Conservation (phyloP, 2,888 invertebrate genomes). For the Masnerella sp. region DNA sequence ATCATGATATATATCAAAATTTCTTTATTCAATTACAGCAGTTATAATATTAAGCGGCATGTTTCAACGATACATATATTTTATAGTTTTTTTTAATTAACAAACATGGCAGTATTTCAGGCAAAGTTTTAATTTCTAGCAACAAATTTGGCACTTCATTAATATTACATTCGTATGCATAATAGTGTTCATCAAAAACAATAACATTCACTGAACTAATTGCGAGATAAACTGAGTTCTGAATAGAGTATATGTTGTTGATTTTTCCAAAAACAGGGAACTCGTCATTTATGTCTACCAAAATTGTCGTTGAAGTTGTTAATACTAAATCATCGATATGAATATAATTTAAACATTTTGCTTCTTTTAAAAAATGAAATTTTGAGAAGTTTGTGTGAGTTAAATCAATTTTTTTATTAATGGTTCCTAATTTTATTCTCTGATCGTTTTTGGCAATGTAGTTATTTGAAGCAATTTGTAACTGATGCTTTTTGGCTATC, state of each 20-base stretch:
- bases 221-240: slow-evolving; percentile 8
- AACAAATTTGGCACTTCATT: slow-evolving; percentile 3
- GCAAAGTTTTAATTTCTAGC: slow-evolving; percentile 13
- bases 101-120: slow-evolving; percentile 13
- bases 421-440: slow-evolving; percentile 3
- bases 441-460: not conserved
- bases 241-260: slow-evolving; percentile 7
- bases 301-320: slow-evolving; percentile 12
- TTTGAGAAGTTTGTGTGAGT: no score
- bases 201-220: slow-evolving; percentile 8
- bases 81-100: slow-evolving; percentile 1
- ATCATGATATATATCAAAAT: no score
- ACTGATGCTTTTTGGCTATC: slow-evolving; percentile 26
- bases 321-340: slow-evolving; percentile 6
- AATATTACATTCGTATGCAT: slow-evolving; percentile 16
- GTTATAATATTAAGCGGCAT: slow-evolving; percentile 15
- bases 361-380: not conserved
- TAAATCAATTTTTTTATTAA: not conserved
- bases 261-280: slow-evolving; percentile 32
- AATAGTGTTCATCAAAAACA: slow-evolving; percentile 33
- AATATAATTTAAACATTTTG: slow-evolving; percentile 11
- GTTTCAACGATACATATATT: slow-evolving; percentile 11
- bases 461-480: slow-evolving; percentile 6
- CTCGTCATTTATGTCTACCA: slow-evolving; percentile 30
- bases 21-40: no score